Evolutionary conservation across 2,797 vertebrate genomes (phyloP).

Genomic region (Pitangus sulphuratus): DNA sequence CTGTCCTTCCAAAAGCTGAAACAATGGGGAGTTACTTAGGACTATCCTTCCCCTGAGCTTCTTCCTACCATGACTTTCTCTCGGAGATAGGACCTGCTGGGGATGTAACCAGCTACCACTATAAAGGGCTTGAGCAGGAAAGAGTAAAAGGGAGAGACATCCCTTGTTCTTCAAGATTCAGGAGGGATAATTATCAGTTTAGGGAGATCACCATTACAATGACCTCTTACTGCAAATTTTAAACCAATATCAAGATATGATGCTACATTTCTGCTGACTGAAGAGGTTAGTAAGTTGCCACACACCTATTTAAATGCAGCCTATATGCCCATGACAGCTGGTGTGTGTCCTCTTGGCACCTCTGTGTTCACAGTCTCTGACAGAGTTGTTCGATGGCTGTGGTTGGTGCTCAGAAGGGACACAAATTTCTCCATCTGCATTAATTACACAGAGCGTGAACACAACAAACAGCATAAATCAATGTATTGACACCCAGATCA

Average conservation of each 20-base stretch:
- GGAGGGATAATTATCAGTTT: background rate
- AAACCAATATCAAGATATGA: background rate
- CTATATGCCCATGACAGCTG: background rate
- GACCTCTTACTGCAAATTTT: background rate
- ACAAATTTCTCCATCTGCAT: background rate
- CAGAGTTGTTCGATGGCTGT: rapidly evolving
- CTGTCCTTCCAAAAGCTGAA: background rate
- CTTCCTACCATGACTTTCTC: background rate
- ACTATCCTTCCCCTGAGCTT: background rate
- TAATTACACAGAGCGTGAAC: background rate
- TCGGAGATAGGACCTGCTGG: rapidly evolving
- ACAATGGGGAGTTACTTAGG: background rate
- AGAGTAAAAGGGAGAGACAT: rapidly evolving
- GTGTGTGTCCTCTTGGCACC: background rate
- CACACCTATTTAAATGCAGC: background rate
- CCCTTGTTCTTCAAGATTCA: background rate
- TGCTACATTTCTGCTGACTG: background rate
- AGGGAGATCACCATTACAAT: background rate
- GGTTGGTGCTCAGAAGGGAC: background rate
- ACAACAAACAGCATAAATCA: rapidly evolving
- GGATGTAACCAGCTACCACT: background rate
- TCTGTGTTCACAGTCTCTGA: background rate
- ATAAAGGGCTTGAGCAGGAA: background rate
- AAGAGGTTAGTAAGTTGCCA: background rate
- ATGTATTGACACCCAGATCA: background rate